A percentile compares a stretch with the other conserved stretches of the same genome.
Conservation (phyloP, 2,797 vertebrate species). For the Poecilia velifera region DNA sequence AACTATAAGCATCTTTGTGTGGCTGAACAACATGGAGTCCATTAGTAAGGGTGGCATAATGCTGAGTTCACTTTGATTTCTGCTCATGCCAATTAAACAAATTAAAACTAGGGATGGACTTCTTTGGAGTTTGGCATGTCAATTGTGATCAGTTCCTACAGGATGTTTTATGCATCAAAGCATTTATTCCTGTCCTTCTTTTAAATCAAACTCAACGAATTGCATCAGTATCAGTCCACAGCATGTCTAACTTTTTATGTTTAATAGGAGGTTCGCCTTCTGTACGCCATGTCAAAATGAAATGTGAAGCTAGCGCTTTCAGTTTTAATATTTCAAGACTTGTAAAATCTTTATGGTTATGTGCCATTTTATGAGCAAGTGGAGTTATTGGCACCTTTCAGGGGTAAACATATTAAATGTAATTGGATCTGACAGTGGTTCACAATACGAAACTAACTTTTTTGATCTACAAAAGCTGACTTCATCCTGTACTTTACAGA, state of each 20-base stretch:
- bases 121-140: not conserved
- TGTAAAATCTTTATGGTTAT: not conserved
- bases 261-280: not conserved
- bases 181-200: not conserved
- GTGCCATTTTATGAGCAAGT: not conserved
- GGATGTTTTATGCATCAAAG: not conserved
- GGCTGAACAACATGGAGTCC: constrained; percentile 22
- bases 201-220: not conserved
- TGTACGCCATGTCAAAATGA: not conserved
- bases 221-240: not conserved
- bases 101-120: not conserved
- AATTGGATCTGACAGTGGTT: not conserved
- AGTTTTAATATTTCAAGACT: not conserved
- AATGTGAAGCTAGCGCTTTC: not conserved
- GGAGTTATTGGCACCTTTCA: not conserved
- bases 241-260: not conserved
- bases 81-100: not conserved
- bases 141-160: not conserved
- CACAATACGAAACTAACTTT: not conserved
- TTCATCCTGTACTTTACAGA: not conserved
- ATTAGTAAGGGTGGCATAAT: constrained; percentile 14
- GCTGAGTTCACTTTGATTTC: constrained; percentile 7
- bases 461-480: constrained; percentile 4
- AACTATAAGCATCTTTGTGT: constrained; percentile 39
- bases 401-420: constrained; percentile 2